Evolutionary conservation across 1,140 invertebrate species (phyloP), one percentile per base, ranked within the genome.

Genomic region (Pseudomyrmex sp.): DNA sequence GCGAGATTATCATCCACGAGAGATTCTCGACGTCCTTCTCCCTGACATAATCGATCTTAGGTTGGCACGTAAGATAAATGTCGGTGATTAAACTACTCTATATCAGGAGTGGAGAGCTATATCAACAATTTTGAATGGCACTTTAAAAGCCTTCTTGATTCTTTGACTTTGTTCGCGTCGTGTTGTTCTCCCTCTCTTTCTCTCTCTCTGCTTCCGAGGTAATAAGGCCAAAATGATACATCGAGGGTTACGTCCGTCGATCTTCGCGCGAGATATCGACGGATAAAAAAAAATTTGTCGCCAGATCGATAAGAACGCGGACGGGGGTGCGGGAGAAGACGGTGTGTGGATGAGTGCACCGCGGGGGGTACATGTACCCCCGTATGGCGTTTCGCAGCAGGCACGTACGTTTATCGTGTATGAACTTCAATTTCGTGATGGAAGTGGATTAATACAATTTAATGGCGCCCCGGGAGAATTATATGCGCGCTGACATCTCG

Each of bases 371-470:
- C 35, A 44, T 12, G 63, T 1, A n/a, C 56, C 35, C 35, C 35
- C 46, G 48, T 35, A 44, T 18, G 26, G 70, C 50, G 61, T 70
- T 46, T 56, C 23, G 70, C 50, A 18, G 70, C 52, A 44, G 35
- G n/a, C 50, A 73, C 54, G 63, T 69, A 61, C 70, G 23, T 75
- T 58, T 83, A 58, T 68, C 62, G 72, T 35, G 62, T 61, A 61
- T 73, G 66, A 66, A 73, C 75, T 87, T 62, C 86, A 88, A 88
- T 88, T 88, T 85, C 83, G 68, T 88, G 87, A 88, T 88, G 87
- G 83, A 74, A 88, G 83, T 79, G 83, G 73, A 88, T 88, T 88
- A 88, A 88, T 88, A 88, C 87, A 88, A 88, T 88, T 88, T 88
- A 80, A 88, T 87, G 76, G 70, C 82, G 69, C 69, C 85, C 75